Conservation (phyloP, 2,888 invertebrate genomes). For the Amblyjoppa proteus region DNA sequence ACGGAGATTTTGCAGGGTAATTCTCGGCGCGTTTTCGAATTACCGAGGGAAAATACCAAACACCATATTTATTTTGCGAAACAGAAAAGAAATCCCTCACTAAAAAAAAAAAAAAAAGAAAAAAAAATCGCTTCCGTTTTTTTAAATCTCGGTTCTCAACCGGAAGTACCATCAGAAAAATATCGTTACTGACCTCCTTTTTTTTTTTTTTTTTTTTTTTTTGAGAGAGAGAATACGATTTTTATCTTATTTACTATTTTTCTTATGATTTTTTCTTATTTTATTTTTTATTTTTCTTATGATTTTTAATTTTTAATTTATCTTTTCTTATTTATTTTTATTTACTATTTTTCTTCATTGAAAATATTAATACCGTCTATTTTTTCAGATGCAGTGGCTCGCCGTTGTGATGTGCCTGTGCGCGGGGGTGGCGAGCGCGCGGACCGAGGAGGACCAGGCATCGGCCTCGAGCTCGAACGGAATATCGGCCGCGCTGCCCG, state of each 20-base stretch:
- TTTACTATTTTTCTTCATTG: neutral
- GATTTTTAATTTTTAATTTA: too few relatives aligned
- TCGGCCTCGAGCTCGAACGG: conserved; percentile 70
- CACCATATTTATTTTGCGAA: neutral
- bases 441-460: conserved; percentile 82
- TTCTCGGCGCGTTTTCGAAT: neutral
- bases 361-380: neutral
- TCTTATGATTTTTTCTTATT: too few relatives aligned
- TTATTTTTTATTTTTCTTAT: too few relatives aligned
- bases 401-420: conserved; percentile 77
- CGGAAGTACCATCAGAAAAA: neutral
- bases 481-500: conserved; percentile 69
- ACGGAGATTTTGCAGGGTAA: neutral
- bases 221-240: neutral
- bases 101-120: neutral
- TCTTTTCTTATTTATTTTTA: too few relatives aligned
- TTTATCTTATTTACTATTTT: too few relatives aligned
- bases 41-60: neutral
- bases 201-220: neutral
- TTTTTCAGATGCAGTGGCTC: conserved; percentile 80
- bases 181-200: neutral
- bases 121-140: neutral
- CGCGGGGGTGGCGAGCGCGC: conserved; percentile 76
- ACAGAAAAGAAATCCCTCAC: neutral
- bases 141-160: too few relatives aligned